phyloP scores from a whole-genome alignment of 2,113 vertebrate genomes.

The Syngnathus typhle region DNA sequence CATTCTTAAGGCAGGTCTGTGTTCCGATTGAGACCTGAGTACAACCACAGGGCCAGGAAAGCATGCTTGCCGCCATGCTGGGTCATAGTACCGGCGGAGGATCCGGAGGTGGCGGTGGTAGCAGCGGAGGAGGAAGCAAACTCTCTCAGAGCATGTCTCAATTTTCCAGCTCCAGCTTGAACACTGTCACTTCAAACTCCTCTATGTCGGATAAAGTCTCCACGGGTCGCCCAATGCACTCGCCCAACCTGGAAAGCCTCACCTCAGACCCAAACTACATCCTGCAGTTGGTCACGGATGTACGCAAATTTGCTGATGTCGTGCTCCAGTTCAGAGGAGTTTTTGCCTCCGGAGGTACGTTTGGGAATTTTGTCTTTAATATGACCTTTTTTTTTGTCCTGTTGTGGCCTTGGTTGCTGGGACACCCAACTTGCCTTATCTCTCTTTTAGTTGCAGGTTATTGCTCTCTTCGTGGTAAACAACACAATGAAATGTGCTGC shows the following conservation, averaged over 20 bases:
- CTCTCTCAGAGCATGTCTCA: constrained; percentile 77
- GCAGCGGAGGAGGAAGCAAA: constrained; percentile 73
- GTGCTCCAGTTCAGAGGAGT: constrained; percentile 90
- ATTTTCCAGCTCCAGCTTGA: constrained; percentile 77
- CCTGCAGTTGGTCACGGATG: constrained; percentile 89
- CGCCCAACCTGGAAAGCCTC: constrained; percentile 70
- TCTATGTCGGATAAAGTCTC: constrained; percentile 70
- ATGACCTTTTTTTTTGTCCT: constrained; percentile 11
- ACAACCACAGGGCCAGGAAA: constrained; percentile 41
- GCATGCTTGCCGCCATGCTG: constrained; percentile 65
- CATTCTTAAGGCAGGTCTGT: constrained; percentile 15
- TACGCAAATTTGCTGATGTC: constrained; percentile 88
- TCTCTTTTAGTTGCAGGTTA: constrained; percentile 3
- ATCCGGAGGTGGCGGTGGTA: constrained; percentile 16
- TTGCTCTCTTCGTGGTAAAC: neutral
- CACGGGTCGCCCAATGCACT: constrained; percentile 73
- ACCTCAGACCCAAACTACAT: constrained; percentile 86
- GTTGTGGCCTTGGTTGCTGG: constrained; percentile 50
- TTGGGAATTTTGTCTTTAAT: neutral
- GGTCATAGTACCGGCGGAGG: constrained; percentile 54
- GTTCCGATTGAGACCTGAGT: constrained; percentile 30
- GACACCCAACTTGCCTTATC: constrained; percentile 61
- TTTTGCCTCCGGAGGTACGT: constrained; percentile 81
- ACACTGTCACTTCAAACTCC: constrained; percentile 52
- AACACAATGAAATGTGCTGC: constrained; percentile 19